Evolutionary conservation across 2,888 invertebrate genomes (phyloP).

Genomic region (Xestobium rufovillosum): DNA sequence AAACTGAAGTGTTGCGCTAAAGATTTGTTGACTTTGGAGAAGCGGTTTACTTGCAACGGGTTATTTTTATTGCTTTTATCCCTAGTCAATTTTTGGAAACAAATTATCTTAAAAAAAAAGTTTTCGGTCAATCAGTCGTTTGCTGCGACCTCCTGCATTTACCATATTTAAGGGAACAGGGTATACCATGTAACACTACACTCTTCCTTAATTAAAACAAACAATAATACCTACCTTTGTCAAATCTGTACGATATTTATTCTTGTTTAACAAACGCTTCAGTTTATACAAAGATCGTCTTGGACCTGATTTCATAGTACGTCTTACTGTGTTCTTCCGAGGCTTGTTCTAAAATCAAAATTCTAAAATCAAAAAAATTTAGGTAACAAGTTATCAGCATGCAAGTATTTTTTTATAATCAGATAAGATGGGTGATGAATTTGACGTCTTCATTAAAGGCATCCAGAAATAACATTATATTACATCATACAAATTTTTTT

Average conservation of each 20-base stretch:
- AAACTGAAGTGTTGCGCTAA: too few species aligned
- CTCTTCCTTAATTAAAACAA: too few species aligned
- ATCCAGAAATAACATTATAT: constrained; percentile 18
- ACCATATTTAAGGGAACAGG: too few species aligned
- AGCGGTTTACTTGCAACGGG: too few species aligned
- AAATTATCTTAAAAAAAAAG: too few species aligned
- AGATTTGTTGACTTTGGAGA: too few species aligned
- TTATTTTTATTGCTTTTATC: too few species aligned
- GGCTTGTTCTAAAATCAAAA: constrained; percentile 60
- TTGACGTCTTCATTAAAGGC: constrained; percentile 27
- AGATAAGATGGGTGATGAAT: constrained; percentile 27
- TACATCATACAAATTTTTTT: constrained; percentile 23
- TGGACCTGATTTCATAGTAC: constrained; percentile 82
- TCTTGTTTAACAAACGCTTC: constrained; percentile 68
- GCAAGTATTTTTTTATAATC: constrained; percentile 13
- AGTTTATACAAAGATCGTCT: constrained; percentile 80
- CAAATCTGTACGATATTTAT: constrained; percentile 84
- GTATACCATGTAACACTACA: too few species aligned
- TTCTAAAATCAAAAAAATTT: constrained; percentile 17
- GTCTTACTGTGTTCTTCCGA: constrained; percentile 63
- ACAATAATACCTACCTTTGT: constrained; percentile 52
- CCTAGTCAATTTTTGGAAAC: too few species aligned
- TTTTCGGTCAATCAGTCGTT: too few species aligned
- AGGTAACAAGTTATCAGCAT: constrained; percentile 6
- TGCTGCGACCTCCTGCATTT: too few species aligned